Conservation (phyloP, 1,140 invertebrate species). For the Zaprionus tsacasi region DNA sequence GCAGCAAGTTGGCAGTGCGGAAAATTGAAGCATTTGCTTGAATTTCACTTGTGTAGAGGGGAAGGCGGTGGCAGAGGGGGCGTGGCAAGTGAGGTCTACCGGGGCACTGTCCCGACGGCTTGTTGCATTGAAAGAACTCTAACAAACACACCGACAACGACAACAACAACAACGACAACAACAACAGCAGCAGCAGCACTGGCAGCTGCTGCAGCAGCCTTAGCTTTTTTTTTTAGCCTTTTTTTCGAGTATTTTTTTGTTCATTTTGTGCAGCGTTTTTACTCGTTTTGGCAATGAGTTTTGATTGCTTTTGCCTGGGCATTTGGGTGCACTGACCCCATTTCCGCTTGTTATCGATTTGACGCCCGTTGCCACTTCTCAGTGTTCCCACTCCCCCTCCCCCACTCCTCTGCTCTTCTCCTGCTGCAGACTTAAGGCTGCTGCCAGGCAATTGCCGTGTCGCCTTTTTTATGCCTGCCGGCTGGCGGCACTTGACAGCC, state of each 20-base stretch:
- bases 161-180: conserved; percentile 30
- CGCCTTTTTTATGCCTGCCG: conserved; percentile 59
- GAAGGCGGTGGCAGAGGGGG: neutral
- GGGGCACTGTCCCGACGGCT: conserved; percentile 11
- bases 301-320: conserved; percentile 78
- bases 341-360: conserved; percentile 81
- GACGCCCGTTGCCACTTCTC: conserved; percentile 35
- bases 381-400: conserved; percentile 12
- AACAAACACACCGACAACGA: conserved; percentile 27
- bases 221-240: neutral
- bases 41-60: conserved; percentile 24
- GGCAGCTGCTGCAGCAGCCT: neutral
- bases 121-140: conserved; percentile 62
- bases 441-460: conserved; percentile 53
- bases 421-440: neutral
- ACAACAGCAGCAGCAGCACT: neutral
- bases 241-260: conserved; percentile 12
- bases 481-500: conserved; percentile 73
- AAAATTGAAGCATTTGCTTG: conserved; percentile 77
- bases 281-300: conserved; percentile 77
- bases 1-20: conserved; percentile 68
- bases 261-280: conserved; percentile 33
- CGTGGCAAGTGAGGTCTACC: neutral
- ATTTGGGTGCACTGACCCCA: conserved; percentile 78
- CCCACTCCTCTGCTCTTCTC: conserved; percentile 18